Evolutionary conservation across 2,797 vertebrate genomes (phyloP), one percentile per base, ranked within the genome.

Genomic region (Melanotaenia pygmaea): DNA sequence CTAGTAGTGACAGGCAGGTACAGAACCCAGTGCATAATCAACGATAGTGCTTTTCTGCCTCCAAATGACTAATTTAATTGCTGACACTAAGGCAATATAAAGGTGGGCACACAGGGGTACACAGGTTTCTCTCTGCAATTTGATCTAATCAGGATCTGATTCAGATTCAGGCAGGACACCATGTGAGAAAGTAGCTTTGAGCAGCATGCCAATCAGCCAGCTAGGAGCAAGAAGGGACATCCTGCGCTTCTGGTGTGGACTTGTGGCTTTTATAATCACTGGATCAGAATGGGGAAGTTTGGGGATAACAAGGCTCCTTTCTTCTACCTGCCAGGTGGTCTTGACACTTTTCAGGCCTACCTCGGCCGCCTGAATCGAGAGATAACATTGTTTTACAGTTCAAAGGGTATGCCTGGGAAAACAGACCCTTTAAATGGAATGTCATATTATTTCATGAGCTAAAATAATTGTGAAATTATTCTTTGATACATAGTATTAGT

Each of bases 111-210:
- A 80, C 86, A 74, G 85, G 84, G 86, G 68, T 79, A 86, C 86
- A 86, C 82, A 79, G 87, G 83, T 84, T 78, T 88, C 71, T 84
- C 79, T 78, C 81, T 78, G 87, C 88, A 90, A 87, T 91, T 86
- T 86, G 79, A 87, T 86, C 84, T 90, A 90, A 92, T 93, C 92
- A 92, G 86, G 51, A 70, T 74, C 78, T 84, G 87, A 91, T 92
- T 93, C 87, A 85, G 68, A 83, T 85, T 82, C 73, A 80, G 86
- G 65, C 81, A 81, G 79, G 81, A 82, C 82, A 76, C 85, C 81
- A 77, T 85, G 85, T 83, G 89, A 85, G 90, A 75, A 80, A 74
- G 67, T 64, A 76, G 83, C 77, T 70, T 77, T 10, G 65, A 88
- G 79, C 77, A 51, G 84, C 66, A 80, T 60, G 53, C 87, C 91